Percentiles rank a stretch among this genome's conserved stretches.
Conservation (phyloP, 53 echinoderm and acorn worm genomes). For the Echinarachnius parma region DNA sequence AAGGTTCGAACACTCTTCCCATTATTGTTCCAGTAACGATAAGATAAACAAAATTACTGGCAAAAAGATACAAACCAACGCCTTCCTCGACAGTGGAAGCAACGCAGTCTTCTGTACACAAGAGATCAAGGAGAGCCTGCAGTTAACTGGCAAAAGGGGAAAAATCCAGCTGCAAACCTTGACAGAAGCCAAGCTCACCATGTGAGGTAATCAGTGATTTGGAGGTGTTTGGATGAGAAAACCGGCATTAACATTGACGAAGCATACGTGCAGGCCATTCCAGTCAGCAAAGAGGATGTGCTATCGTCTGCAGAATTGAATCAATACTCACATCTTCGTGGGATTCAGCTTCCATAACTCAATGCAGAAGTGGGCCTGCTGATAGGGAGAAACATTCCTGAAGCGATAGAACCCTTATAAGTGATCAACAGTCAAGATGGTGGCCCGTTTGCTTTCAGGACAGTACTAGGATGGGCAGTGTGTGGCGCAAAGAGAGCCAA, state of each 20-base stretch:
- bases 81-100: slow-evolving; percentile 63
- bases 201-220: not conserved
- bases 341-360: not conserved
- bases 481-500: not conserved
- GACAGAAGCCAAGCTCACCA: slow-evolving; percentile 25
- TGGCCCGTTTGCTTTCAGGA: slow-evolving; percentile 42
- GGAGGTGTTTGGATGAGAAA: slow-evolving; percentile 32
- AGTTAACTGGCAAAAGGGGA: slow-evolving; percentile 11
- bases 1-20: no score
- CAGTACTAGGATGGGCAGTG: slow-evolving; percentile 29
- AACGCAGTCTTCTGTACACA: slow-evolving; percentile 50
- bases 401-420: slow-evolving; percentile 50
- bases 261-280: slow-evolving; percentile 27
- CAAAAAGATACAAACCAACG: slow-evolving; percentile 52
- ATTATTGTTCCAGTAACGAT: no score
- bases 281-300: not conserved
- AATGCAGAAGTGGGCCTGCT: not conserved
- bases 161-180: slow-evolving; percentile 30
- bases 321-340: not conserved
- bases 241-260: slow-evolving; percentile 30
- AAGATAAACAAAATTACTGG: slow-evolving; percentile 10
- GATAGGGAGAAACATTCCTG: slow-evolving; percentile 40
- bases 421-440: slow-evolving; percentile 51
- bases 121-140: slow-evolving; percentile 24
- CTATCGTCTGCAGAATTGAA: not conserved